Evolutionary conservation across 2,113 vertebrate genomes (phyloP).

Genomic region (Orthochromis malagaraziensis): DNA sequence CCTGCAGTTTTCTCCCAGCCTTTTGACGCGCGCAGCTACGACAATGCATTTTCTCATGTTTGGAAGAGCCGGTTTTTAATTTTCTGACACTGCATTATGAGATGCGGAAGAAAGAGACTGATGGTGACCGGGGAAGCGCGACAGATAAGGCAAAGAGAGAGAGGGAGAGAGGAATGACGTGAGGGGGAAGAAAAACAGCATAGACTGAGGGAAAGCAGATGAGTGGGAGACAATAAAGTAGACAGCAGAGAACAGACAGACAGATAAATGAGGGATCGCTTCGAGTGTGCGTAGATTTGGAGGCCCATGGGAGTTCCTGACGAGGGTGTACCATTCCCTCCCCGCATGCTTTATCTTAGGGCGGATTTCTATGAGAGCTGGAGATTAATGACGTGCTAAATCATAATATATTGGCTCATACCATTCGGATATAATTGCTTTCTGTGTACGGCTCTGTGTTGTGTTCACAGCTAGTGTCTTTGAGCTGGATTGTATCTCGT

Average conservation of each 20-base stretch:
- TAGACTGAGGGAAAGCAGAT: constrained; percentile 1
- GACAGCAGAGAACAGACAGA: constrained; percentile 6
- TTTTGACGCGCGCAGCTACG: background rate
- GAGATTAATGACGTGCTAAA: constrained; percentile 49
- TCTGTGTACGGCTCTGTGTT: background rate
- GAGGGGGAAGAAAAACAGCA: background rate
- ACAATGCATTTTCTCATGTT: background rate
- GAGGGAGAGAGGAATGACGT: background rate
- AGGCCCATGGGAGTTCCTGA: constrained; percentile 18
- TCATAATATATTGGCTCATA: background rate
- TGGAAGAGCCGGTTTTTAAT: background rate
- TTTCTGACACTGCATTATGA: background rate
- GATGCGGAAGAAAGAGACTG: background rate
- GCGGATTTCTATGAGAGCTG: constrained; percentile 17
- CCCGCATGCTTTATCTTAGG: background rate
- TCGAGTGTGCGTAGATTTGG: constrained; percentile 21
- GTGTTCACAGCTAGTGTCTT: background rate
- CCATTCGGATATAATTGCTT: background rate
- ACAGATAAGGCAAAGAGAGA: background rate
- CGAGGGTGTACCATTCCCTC: background rate
- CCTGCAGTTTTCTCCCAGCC: background rate
- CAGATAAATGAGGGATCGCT: constrained; percentile 26
- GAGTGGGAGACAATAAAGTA: constrained; percentile 8
- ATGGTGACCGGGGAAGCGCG: background rate
- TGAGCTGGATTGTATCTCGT: background rate